Base-by-base conservation (phyloP, 2,113 vertebrate species). In the Microcebus tavaratra region DNA sequence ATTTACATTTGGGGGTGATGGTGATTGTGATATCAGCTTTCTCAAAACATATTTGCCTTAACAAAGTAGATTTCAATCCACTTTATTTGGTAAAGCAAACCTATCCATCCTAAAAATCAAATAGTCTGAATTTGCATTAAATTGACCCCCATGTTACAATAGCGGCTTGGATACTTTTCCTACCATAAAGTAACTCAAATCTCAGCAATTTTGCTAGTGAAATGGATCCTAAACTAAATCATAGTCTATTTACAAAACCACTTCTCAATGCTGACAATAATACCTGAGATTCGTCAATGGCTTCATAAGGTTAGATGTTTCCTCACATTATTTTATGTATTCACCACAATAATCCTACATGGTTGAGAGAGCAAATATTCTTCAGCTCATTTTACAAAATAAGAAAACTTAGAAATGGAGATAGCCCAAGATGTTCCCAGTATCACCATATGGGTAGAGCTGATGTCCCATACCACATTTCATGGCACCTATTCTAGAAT, bases 1-100 rank as follows among this genome's bases (percentile, higher is more conserved):
- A 73, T 97, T 97, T 88, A 76, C 48, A 94, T 96, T 92, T 97
- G 95, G 94, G 94, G 94, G 92, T 83, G 67, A 92, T 88, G 53
- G n/a, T 72, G 70, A 93, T 59, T 95, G 36, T 55, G 18, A 48
- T 84, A 45, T 76, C 53, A 67, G 29, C 18, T 93, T 97, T 97
- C 91, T 95, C 89, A 93, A 81, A 96, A 93, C 82, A 96, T 96
- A 88, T 48, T 84, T 95, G 31, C 53, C 57, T 98, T 90, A 84
- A 61, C 76, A 92, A 80, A 65, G 27, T 82, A 89, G 63, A 96
- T 63, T 84, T 91, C n/a, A 42, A 72, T 73, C 34, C 34, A 88
- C 55, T 57, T 92, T 88, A 29, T 94, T 91, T 81, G 20, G 17
- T 63, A 91, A 97, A 94, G 80, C 14, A 94, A 91, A 29, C 20